These are phyloP conservation scores for Coccyzus lansbergi DNA, from an alignment of 2,797 vertebrate species.

Conservation along the genomic window DNA sequence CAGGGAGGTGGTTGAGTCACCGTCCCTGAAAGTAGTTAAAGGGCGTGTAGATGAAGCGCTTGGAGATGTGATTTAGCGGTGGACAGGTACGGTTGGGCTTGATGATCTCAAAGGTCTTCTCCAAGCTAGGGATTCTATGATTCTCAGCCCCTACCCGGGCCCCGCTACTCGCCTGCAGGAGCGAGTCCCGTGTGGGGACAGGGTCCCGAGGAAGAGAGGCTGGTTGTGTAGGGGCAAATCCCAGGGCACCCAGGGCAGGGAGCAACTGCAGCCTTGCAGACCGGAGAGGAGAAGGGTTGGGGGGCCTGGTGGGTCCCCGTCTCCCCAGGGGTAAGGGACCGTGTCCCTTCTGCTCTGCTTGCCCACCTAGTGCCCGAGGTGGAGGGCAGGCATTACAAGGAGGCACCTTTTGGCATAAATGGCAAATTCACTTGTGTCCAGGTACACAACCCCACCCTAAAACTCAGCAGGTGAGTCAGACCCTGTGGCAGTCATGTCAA, in stretches of 20 bases:
- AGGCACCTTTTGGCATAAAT: background rate
- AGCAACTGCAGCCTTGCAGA: background rate
- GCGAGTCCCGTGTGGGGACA: no score
- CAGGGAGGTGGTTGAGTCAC: no score
- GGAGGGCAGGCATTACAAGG: accelerated
- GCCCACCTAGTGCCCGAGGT: accelerated
- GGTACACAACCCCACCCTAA: background rate
- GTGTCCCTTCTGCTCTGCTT: accelerated
- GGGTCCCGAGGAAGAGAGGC: background rate
- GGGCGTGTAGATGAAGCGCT: no score
- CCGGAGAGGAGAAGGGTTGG: background rate
- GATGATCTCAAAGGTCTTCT: no score
- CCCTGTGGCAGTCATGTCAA: background rate
- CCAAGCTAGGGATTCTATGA: no score
- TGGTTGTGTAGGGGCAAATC: accelerated
- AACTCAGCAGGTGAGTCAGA: constrained; percentile 16
- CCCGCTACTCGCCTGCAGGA: no score
- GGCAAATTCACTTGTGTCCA: background rate
- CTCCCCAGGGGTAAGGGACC: background rate
- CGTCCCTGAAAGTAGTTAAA: no score
- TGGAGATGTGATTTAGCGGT: no score
- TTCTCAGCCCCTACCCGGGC: no score
- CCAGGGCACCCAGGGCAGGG: background rate
- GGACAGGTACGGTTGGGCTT: no score
- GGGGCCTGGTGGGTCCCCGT: no score